Percentiles rank a stretch among this genome's conserved stretches.
Conservation (phyloP, 92 coral and sea anemone species). For the Bergia sp. region DNA sequence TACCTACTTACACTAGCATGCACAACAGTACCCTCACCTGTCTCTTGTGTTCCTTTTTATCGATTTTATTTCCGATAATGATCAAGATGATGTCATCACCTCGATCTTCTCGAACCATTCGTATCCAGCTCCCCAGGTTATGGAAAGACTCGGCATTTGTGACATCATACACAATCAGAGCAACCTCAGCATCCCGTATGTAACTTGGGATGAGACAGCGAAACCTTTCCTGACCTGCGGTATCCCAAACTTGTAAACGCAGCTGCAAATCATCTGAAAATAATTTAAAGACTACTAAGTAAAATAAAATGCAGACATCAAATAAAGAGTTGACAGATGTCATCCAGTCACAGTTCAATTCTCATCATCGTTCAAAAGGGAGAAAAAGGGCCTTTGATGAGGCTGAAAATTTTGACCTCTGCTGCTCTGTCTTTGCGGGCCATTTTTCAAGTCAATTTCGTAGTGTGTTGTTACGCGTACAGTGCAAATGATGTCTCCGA, state of each 20-base stretch:
- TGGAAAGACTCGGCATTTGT: constrained; percentile 78
- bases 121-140: constrained; percentile 81
- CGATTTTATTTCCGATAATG: constrained; percentile 89
- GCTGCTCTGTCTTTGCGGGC: too few relatives aligned
- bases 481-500: too few relatives aligned
- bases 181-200: constrained; percentile 91
- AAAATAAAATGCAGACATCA: too few relatives aligned
- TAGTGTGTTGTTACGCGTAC: too few relatives aligned
- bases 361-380: too few relatives aligned
- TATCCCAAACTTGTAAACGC: constrained; percentile 95
- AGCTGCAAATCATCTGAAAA: constrained; percentile 73
- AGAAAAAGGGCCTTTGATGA: too few relatives aligned
- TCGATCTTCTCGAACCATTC: constrained; percentile 70
- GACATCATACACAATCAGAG: constrained; percentile 88
- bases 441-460: too few relatives aligned
- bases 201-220: constrained; percentile 94
- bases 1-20: too few relatives aligned
- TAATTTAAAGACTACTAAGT: too few relatives aligned
- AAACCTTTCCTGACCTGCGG: constrained; percentile 99
- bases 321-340: too few relatives aligned
- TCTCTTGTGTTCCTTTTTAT: constrained; percentile 60
- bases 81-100: constrained; percentile 72
- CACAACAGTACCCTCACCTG: constrained; percentile 38
- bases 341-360: too few relatives aligned
- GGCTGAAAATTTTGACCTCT: too few relatives aligned